A percentile compares a stretch with the other conserved stretches of the same genome.
Evolutionary conservation across 1,140 invertebrate genomes (phyloP).

Genomic region (Cotesia glomerata): DNA sequence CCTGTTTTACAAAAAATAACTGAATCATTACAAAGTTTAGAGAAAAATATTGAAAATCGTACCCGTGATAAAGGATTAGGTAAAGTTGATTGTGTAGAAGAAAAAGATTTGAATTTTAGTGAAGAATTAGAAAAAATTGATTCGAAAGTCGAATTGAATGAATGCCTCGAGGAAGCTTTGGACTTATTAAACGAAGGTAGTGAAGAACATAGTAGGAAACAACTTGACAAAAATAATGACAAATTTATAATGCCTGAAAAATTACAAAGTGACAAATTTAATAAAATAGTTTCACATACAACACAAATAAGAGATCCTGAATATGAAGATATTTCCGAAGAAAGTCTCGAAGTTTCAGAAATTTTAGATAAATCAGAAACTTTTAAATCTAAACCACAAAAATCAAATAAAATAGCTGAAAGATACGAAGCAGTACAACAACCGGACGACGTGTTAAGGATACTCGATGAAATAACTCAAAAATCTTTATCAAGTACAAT

Average conservation of each 20-base stretch:
- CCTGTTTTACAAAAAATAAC: conserved; percentile 35
- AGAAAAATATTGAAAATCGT: conserved; percentile 30
- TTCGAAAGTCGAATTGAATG: background rate
- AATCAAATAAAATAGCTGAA: conserved; percentile 43
- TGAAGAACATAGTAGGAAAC: conserved; percentile 38
- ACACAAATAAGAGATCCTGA: conserved; percentile 47
- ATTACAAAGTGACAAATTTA: background rate
- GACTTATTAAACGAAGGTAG: conserved; percentile 3
- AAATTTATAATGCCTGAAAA: background rate
- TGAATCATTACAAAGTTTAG: conserved; percentile 30
- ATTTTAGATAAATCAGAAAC: conserved; percentile 53
- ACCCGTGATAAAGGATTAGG: conserved; percentile 12
- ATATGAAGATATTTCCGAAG: conserved; percentile 61
- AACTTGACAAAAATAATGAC: background rate
- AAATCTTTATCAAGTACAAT: conserved; percentile 28
- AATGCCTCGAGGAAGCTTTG: conserved; percentile 10
- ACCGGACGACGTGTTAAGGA: conserved; percentile 48
- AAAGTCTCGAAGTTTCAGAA: conserved; percentile 58
- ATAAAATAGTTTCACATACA: conserved; percentile 6
- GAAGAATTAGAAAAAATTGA: background rate
- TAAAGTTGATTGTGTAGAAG: conserved; percentile 4
- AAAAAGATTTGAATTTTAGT: background rate
- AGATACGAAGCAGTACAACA: conserved; percentile 47
- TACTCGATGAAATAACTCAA: conserved; percentile 50
- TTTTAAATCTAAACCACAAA: conserved; percentile 27